These are phyloP conservation scores for Urocyon cinereoargenteus DNA, from an alignment of 2,797 vertebrate genomes.

Conservation along the genomic window DNA sequence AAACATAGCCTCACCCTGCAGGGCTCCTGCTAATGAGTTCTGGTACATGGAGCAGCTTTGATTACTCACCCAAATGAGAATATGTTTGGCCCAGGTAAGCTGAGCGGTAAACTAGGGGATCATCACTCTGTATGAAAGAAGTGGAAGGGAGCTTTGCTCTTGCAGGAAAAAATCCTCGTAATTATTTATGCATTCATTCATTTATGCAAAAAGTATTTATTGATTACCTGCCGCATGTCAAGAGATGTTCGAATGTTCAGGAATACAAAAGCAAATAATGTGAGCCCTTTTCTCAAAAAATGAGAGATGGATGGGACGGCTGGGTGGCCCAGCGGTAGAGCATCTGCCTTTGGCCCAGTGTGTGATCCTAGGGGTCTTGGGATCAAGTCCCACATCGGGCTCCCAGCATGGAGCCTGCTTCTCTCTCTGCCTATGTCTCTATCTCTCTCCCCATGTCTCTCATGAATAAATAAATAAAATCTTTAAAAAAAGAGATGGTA, in stretches of 20 bases:
- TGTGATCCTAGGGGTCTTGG: too few species aligned
- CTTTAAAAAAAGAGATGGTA: neutral
- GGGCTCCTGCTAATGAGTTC: conserved; percentile 66
- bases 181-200: neutral
- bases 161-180: neutral
- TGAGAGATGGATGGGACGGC: neutral
- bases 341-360: too few species aligned
- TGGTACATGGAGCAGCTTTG: conserved; percentile 65
- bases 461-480: too few species aligned
- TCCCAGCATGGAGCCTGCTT: too few species aligned
- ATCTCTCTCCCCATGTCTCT: too few species aligned
- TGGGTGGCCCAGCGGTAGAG: too few species aligned
- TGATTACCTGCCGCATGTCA: neutral
- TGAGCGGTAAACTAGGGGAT: neutral
- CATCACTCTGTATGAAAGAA: neutral
- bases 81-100: conserved; percentile 28
- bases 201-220: neutral
- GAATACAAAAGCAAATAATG: neutral
- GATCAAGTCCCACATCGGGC: too few species aligned
- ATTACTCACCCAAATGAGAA: neutral
- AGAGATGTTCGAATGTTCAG: neutral
- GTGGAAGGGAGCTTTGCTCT: neutral
- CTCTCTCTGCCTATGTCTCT: too few species aligned
- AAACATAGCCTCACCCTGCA: conserved; percentile 53
- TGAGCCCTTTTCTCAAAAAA: neutral